Base-by-base conservation (phyloP, 2,888 invertebrate species). In the Steinernema carpocapsae region DNA sequence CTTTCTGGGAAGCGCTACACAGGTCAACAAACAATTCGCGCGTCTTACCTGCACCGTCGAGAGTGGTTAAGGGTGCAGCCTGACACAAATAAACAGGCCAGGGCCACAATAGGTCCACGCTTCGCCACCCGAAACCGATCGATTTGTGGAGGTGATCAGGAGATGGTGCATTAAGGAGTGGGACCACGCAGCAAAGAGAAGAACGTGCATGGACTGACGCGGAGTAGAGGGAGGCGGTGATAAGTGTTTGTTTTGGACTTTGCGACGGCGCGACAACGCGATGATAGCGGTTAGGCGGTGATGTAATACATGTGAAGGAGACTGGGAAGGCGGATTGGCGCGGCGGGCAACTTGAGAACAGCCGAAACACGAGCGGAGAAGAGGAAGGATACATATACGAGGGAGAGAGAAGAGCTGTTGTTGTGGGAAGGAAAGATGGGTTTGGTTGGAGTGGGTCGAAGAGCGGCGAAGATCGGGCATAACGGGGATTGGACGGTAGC, bases 231-330 rank as follows among this genome's bases (percentile, higher is more conserved):
- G 26, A 10, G 48, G 48, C 48, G 48, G 19, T 24, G 56, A 56
- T 26, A 56, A 56, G 56, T 56, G 56, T 56, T 56, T 56, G 56
- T 56, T 56, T 56, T 56, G 56, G 26, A 56, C 7, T 43, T 14
- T 12, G 43, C 43, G 43, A 43, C n/a, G n/a, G 43, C 14, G n/a
- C n/a, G n/a, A 43, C 56, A 26, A 7, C 56, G 43, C 12, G 51
- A 10, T 19, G 51, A 19, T 19, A 6, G 26, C 56, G 56, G 56
- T 26, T 19, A 12, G 26, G 22, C 56, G 22, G 56, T 56, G 24
- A 56, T 56, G 56, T 56, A 56, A 56, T 17, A n/a, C n/a, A n/a
- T n/a, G n/a, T n/a, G n/a, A n/a, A n/a, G 56, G 56, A 56, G 56
- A 3, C 26, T 10, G 26, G 22, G 17, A 12, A 26, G 56, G 6